These are phyloP conservation scores for Cyphomyrus discorhynchus DNA, from an alignment of 2,113 vertebrate species.

Conservation along the genomic window DNA sequence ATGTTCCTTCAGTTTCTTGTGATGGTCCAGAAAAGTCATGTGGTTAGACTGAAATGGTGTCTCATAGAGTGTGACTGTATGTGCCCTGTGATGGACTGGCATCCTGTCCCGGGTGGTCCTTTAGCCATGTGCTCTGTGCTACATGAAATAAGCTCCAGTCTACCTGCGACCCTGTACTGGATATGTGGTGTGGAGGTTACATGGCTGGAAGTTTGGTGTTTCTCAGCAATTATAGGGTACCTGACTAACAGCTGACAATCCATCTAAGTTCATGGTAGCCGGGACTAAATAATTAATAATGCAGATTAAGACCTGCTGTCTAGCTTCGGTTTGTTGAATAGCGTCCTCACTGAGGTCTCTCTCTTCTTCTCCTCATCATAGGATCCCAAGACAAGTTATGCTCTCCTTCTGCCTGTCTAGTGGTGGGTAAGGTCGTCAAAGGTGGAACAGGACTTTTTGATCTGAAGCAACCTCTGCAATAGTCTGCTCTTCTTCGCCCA, in stretches of 20 bases:
- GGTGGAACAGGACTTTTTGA: constrained; percentile 94
- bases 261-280: not conserved
- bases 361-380: constrained; percentile 36
- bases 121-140: not conserved
- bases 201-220: not conserved
- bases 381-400: constrained; percentile 75
- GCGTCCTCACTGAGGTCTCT: too few species aligned
- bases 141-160: not conserved
- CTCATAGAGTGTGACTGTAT: not conserved
- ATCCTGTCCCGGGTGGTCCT: not conserved
- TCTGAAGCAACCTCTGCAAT: constrained; percentile 86
- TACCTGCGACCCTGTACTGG: not conserved
- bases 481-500: constrained; percentile 20
- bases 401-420: constrained; percentile 88
- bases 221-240: not conserved
- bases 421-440: constrained; percentile 88
- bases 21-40: not conserved
- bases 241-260: not conserved
- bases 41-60: not conserved
- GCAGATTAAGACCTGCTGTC: not conserved
- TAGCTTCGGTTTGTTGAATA: not conserved
- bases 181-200: not conserved
- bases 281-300: not conserved
- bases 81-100: not conserved
- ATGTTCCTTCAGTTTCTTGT: not conserved